Percentiles rank a stretch among this genome's conserved stretches.
These are phyloP conservation scores for Misgurnus mizolepis DNA, from an alignment of 2,113 vertebrate genomes.

Conservation along the genomic window DNA sequence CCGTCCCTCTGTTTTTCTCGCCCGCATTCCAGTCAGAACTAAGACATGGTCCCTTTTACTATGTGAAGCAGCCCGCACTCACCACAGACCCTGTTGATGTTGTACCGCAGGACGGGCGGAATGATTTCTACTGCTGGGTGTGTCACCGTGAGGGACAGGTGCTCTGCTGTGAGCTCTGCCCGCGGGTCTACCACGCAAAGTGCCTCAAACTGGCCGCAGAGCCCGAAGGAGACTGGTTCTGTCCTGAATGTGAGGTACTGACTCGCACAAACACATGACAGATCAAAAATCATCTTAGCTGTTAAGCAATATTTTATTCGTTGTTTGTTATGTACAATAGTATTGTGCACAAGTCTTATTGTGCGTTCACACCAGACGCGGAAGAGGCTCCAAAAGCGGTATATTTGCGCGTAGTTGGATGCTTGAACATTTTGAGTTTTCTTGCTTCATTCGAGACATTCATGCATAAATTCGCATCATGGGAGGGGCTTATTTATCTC, in stretches of 20 bases:
- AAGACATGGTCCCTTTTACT: constrained; percentile 99
- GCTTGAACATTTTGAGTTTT: no score
- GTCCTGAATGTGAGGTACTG: constrained; percentile 98
- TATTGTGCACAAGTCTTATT: no score
- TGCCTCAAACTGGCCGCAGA: constrained; percentile 99
- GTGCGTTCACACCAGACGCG: no score
- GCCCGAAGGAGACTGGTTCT: constrained; percentile 99
- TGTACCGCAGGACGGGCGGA: constrained; percentile 93
- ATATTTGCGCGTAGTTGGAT: no score
- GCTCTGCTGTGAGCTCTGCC: constrained; percentile 99
- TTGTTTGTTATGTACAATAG: background rate
- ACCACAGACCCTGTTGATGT: constrained; percentile 99
- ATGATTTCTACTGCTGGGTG: constrained; percentile 99
- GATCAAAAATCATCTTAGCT: background rate
- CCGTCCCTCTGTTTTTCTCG: constrained; percentile 86
- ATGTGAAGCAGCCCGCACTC: constrained; percentile 95
- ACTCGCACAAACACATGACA: constrained; percentile 7
- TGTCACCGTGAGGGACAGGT: constrained; percentile 99
- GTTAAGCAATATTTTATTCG: background rate
- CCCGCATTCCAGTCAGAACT: constrained; percentile 98
- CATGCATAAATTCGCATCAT: no score
- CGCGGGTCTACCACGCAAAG: constrained; percentile 99
- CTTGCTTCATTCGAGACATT: no score
- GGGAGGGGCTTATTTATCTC: no score
- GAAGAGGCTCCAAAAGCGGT: no score